phyloP scores from a whole-genome alignment of 2,113 vertebrate genomes.

The Labeo catla region DNA sequence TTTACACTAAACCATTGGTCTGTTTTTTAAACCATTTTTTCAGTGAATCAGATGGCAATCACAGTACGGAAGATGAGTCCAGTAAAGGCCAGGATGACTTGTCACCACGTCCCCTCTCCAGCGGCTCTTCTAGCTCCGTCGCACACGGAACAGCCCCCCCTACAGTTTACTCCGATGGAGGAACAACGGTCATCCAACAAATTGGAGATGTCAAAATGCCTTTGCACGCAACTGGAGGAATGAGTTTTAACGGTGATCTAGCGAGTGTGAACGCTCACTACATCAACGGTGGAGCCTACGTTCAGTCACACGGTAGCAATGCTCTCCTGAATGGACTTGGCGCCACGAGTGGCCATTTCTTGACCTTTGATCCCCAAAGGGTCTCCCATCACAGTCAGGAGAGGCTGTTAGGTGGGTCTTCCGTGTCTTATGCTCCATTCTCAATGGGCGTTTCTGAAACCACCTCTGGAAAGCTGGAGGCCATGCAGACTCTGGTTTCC shows the following conservation, averaged over 20 bases:
- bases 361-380: constrained; percentile 87
- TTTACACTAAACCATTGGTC: neutral
- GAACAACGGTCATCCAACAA: constrained; percentile 93
- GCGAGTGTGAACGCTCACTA: constrained; percentile 86
- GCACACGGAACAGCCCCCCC: constrained; percentile 81
- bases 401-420: constrained; percentile 78
- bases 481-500: constrained; percentile 52
- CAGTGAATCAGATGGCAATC: constrained; percentile 98
- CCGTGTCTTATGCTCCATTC: constrained; percentile 52
- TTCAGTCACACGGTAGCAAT: constrained; percentile 91
- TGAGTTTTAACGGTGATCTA: constrained; percentile 90
- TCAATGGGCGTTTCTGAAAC: constrained; percentile 52
- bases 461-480: constrained; percentile 49
- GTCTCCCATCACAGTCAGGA: constrained; percentile 68
- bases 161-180: constrained; percentile 81
- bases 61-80: constrained; percentile 98
- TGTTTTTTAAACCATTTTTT: constrained; percentile 12
- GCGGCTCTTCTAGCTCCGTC: constrained; percentile 83
- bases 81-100: constrained; percentile 97
- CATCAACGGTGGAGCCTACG: constrained; percentile 90
- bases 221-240: constrained; percentile 80
- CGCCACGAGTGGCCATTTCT: constrained; percentile 83
- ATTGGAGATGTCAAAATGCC: constrained; percentile 95
- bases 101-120: constrained; percentile 90
- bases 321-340: constrained; percentile 95